phyloP scores from a whole-genome alignment of 2,797 vertebrate species.

The Aselliscus stoliczkanus region DNA sequence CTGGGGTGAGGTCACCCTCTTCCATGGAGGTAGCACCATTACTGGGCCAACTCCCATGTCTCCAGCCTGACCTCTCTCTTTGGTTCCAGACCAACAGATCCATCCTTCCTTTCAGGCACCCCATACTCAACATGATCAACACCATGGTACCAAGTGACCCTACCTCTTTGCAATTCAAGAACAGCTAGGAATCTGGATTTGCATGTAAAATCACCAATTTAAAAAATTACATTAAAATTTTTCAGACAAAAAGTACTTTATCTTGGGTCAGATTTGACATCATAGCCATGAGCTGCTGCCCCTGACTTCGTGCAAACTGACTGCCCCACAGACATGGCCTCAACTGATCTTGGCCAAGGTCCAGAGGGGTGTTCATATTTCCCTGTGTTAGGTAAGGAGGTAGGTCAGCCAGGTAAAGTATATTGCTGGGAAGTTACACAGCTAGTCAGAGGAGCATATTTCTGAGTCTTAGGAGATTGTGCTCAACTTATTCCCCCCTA shows the following conservation, averaged over 20 bases:
- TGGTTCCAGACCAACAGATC: background rate
- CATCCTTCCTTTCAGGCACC: background rate
- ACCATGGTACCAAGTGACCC: background rate
- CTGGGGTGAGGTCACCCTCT: background rate
- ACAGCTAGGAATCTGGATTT: background rate
- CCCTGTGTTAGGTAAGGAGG: background rate
- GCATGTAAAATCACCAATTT: background rate
- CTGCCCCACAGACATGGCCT: background rate
- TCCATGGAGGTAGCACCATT: background rate
- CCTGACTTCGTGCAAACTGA: background rate
- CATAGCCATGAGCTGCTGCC: background rate
- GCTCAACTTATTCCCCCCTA: background rate
- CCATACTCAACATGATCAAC: background rate
- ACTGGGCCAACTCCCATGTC: background rate
- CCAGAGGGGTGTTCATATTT: background rate
- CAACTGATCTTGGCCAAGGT: background rate
- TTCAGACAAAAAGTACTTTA: background rate
- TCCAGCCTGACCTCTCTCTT: background rate
- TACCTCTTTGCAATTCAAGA: background rate
- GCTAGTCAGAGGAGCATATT: background rate
- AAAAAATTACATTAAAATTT: background rate
- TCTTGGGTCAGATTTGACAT: background rate
- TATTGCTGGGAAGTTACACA: background rate
- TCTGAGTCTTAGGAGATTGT: background rate
- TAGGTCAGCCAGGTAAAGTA: background rate